These are phyloP conservation scores for Henricia sp. DNA, from an alignment of 53 echinoderm and acorn worm species.

Conservation along the genomic window DNA sequence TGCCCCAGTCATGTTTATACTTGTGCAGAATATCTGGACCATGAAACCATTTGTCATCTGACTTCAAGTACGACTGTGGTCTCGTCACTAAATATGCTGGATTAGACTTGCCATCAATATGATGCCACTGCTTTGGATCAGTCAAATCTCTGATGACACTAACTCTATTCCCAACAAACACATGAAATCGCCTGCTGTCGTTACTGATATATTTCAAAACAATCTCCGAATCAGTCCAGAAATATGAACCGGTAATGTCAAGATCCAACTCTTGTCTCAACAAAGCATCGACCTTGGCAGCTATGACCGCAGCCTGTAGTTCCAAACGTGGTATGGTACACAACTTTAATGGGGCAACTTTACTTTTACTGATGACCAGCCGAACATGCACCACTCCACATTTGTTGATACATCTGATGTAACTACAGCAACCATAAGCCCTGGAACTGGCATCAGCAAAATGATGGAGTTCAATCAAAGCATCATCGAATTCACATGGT, in stretches of 20 bases:
- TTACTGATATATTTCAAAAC: conserved; percentile 52
- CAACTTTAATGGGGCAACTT: conserved; percentile 56
- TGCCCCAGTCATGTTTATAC: not conserved
- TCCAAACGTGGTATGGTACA: conserved; percentile 65
- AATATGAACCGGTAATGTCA: conserved; percentile 19
- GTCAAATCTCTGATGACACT: conserved; percentile 6
- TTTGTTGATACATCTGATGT: conserved; percentile 49
- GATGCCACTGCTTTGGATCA: not conserved
- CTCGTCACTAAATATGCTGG: conserved; percentile 14
- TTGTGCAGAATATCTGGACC: not conserved
- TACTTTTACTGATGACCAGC: conserved; percentile 50
- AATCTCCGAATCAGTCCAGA: conserved; percentile 61
- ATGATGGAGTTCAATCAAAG: conserved; percentile 29
- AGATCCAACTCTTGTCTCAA: conserved; percentile 45
- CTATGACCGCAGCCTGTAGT: conserved; percentile 57
- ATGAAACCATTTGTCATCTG: not conserved
- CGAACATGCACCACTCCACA: conserved; percentile 30
- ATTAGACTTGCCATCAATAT: not conserved
- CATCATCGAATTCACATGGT: conserved; percentile 49
- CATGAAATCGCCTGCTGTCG: conserved; percentile 22
- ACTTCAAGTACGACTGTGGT: not conserved
- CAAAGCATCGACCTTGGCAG: conserved; percentile 42
- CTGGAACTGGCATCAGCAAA: conserved; percentile 68
- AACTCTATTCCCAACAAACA: conserved; percentile 14
- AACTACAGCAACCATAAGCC: conserved; percentile 63